Base-by-base conservation (phyloP, 2,797 vertebrate genomes). In the Melanotaenia trifasciata region DNA sequence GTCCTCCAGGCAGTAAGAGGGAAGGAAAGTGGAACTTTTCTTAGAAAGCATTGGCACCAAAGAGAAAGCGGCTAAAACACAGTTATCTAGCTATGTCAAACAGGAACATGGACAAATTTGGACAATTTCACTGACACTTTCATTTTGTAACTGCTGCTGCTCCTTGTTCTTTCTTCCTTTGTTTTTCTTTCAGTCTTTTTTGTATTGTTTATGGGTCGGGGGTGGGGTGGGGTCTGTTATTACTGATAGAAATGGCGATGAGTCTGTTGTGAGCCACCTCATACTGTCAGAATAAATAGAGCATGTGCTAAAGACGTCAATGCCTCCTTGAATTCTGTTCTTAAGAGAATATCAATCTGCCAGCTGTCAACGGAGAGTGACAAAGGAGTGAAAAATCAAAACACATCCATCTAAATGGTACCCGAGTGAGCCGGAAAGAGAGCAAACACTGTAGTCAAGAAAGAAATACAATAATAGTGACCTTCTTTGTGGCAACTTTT, bases 331-430 rank as follows among this genome's bases (percentile, higher is more conserved):
- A 68, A 45, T 79, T 67, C 36, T 57, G 47, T 81, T 78, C 75
- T 83, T 59, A 65, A 73, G 76, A 73, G 70, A 45, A 70, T 53
- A 88, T 90, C 18, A 82, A 93, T 89, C 84, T 70, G 76, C 65
- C 79, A 67, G 67, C 54, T 67, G 65, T 80, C 86, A 78, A 81
- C 81, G 85, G 78, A 82, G 70, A 82, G 65, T 75, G 86, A 84
- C 79, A 77, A 72, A 77, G 28, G 70, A 66, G 54, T n/a, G 51
- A 60, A 64, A 67, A 77, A 72, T 78, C 64, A 63, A 89, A 89
- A 82, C 51, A 35, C 32, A 54, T 59, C 58, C 38, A 35, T 80
- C 60, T 26, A 33, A 81, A 64, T 36, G 57, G 24, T 0, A 4
- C 4, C 1, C 0, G 10, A 36, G 35, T 24, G 62, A 61, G 16